Conservation (phyloP, 2,888 invertebrate species). For the Drosophila borealis region DNA sequence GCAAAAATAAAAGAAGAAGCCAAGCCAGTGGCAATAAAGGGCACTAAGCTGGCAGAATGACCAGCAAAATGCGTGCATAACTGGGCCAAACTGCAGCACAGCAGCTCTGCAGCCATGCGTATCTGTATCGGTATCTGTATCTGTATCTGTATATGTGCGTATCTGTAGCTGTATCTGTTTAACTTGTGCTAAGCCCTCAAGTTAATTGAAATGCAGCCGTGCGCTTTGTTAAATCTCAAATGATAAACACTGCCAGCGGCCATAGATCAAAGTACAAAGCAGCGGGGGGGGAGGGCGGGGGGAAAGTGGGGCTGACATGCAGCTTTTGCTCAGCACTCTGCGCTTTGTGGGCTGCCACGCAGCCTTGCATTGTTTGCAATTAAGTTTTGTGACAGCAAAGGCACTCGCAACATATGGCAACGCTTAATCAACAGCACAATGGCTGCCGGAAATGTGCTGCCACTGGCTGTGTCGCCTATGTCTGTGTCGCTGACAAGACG, state of each 20-base stretch:
- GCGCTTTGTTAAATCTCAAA: slow-evolving; percentile 57
- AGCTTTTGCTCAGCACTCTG: slow-evolving; percentile 41
- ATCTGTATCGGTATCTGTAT: slow-evolving; percentile 10
- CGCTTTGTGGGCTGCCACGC: slow-evolving; percentile 40
- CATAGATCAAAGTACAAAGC: slow-evolving; percentile 35
- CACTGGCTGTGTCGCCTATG: slow-evolving; percentile 30
- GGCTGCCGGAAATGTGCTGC: slow-evolving; percentile 63
- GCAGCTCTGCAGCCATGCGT: slow-evolving; percentile 4
- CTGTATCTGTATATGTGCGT: neutral
- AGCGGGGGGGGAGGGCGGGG: neutral
- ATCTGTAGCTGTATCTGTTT: slow-evolving; percentile 38
- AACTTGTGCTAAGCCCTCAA: slow-evolving; percentile 55
- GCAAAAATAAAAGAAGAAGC: neutral
- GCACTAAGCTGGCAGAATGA: slow-evolving; percentile 5
- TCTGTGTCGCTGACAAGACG: slow-evolving; percentile 11
- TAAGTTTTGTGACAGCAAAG: slow-evolving; percentile 66
- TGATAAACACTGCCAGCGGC: slow-evolving; percentile 44
- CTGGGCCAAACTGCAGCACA: slow-evolving; percentile 31
- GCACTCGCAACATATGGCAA: slow-evolving; percentile 62
- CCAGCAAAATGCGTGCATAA: slow-evolving; percentile 38
- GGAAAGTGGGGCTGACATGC: slow-evolving; percentile 20
- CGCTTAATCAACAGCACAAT: slow-evolving; percentile 69
- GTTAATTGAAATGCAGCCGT: slow-evolving; percentile 69
- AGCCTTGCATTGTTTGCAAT: slow-evolving; percentile 66
- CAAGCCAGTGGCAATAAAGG: slow-evolving; percentile 6